A percentile compares a stretch with the other conserved stretches of the same genome.
These are phyloP conservation scores for Salvelinus namaycush DNA, from an alignment of 2,113 vertebrate species.

Conservation along the genomic window DNA sequence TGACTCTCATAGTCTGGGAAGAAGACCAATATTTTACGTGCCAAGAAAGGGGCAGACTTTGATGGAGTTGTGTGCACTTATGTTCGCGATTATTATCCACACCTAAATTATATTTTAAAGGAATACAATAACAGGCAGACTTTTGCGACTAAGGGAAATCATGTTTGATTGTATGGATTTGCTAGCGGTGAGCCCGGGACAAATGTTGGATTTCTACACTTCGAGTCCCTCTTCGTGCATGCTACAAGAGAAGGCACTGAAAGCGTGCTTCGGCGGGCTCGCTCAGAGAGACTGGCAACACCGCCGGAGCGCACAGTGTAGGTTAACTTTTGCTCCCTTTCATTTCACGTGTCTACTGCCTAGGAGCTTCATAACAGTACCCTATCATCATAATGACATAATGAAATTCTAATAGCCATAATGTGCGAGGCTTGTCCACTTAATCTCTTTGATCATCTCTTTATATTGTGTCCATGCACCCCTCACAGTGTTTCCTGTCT, in stretches of 20 bases:
- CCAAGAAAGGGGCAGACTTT: conserved; percentile 87
- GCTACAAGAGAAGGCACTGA: conserved; percentile 97
- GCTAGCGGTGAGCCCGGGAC: conserved; percentile 94
- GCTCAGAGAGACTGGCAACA: conserved; percentile 94
- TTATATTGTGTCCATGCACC: background rate
- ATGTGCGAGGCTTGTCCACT: too few relatives aligned
- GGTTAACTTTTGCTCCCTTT: conserved; percentile 73
- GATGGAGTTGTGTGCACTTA: conserved; percentile 93
- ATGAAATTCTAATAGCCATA: too few relatives aligned
- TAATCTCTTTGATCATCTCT: too few relatives aligned
- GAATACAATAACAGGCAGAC: background rate
- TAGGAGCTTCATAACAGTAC: too few relatives aligned
- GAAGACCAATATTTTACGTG: conserved; percentile 82
- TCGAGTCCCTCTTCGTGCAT: conserved; percentile 92
- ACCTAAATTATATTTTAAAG: conserved; percentile 78
- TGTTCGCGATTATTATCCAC: conserved; percentile 80
- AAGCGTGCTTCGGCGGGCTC: conserved; percentile 97
- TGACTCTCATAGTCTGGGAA: conserved; percentile 87
- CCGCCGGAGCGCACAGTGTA: conserved; percentile 97
- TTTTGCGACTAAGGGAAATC: conserved; percentile 74
- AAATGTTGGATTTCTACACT: conserved; percentile 99
- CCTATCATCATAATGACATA: too few relatives aligned
- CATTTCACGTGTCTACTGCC: background rate
- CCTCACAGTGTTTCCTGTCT: background rate
- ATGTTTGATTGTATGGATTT: conserved; percentile 99